These are phyloP conservation scores for Noturus placidus DNA, from an alignment of 2,113 vertebrate genomes.

Conservation along the genomic window DNA sequence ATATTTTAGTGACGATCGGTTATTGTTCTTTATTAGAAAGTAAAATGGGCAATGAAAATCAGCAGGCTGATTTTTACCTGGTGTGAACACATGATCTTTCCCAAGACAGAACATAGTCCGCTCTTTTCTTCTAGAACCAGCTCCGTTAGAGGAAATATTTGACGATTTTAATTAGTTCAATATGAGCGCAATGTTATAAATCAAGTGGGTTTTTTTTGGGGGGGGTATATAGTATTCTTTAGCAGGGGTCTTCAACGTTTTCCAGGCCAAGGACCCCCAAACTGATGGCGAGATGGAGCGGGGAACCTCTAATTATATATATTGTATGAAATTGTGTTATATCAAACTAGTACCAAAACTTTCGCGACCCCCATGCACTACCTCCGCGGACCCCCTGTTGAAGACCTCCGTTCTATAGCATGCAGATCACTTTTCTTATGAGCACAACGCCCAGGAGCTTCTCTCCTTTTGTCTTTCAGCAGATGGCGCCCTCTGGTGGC, in stretches of 20 bases:
- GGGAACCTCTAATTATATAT: no score
- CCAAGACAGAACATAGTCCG: background rate
- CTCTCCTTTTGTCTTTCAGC: conserved; percentile 34
- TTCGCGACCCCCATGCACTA: no score
- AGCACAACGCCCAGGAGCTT: background rate
- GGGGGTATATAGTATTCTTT: no score
- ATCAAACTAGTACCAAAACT: no score
- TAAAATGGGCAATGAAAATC: background rate
- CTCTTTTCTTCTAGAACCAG: background rate
- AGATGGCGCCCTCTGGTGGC: conserved; percentile 83
- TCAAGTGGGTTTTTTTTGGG: background rate
- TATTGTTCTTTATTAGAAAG: background rate
- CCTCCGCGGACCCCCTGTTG: no score
- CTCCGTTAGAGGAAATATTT: background rate
- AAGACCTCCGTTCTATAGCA: no score
- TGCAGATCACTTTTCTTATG: background rate
- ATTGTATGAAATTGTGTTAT: no score
- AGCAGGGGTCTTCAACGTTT: no score
- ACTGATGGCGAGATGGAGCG: no score
- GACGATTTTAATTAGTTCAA: background rate
- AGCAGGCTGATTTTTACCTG: background rate
- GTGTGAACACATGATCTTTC: background rate
- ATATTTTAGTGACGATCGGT: background rate
- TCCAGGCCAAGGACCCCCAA: no score
- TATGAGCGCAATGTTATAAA: background rate